Percentiles rank a stretch among this genome's conserved stretches.
phyloP scores from a whole-genome alignment of 2,888 invertebrate species.

The Aphidius colemani region DNA sequence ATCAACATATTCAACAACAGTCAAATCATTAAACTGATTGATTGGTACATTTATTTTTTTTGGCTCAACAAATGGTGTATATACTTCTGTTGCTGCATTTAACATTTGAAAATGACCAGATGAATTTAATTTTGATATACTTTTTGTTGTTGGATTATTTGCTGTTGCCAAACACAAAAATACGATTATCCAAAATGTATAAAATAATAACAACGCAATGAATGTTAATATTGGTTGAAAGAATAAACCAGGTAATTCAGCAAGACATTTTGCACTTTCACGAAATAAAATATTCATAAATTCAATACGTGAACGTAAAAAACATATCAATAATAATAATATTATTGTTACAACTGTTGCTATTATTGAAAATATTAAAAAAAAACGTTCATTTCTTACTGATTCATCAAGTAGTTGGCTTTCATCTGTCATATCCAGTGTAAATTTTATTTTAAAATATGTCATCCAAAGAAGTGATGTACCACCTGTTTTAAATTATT shows the following conservation, averaged over 20 bases:
- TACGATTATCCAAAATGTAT: slow-evolving; percentile 84
- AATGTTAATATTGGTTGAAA: slow-evolving; percentile 86
- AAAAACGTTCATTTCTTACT: slow-evolving; percentile 83
- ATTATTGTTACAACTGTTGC: slow-evolving; percentile 88
- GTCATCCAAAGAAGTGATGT: slow-evolving; percentile 88
- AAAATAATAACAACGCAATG: slow-evolving; percentile 75
- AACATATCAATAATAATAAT: slow-evolving; percentile 73
- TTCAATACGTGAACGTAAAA: slow-evolving; percentile 79
- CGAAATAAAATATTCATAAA: slow-evolving; percentile 84
- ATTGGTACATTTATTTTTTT: slow-evolving; percentile 44
- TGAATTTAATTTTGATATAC: slow-evolving; percentile 25
- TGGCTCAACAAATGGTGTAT: slow-evolving; percentile 37
- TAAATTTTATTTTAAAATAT: slow-evolving; percentile 75
- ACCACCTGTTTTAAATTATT: too few relatives aligned
- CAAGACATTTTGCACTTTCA: slow-evolving; percentile 87
- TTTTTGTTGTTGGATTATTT: slow-evolving; percentile 62
- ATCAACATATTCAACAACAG: slow-evolving; percentile 74
- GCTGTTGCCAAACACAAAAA: slow-evolving; percentile 86
- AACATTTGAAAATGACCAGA: slow-evolving; percentile 37
- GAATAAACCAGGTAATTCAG: slow-evolving; percentile 81
- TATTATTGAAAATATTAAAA: slow-evolving; percentile 81
- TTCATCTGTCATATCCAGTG: slow-evolving; percentile 64
- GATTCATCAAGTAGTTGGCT: slow-evolving; percentile 72
- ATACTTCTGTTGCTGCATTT: slow-evolving; percentile 39
- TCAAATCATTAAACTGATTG: slow-evolving; percentile 61